Conservation (phyloP, 2,113 vertebrate species). For the Bufo bufo region DNA sequence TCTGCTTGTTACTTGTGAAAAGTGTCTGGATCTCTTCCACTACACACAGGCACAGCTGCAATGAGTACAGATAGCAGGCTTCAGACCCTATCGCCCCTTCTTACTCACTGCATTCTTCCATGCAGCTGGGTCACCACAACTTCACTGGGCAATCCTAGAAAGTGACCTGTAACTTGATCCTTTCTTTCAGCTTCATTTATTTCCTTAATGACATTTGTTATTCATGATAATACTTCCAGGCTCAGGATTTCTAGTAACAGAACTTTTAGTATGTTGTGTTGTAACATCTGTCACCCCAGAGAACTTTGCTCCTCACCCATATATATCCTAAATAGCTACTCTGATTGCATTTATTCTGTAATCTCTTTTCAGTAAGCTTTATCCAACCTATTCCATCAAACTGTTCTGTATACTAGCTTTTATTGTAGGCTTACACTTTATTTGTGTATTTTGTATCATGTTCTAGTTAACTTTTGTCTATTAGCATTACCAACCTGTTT, state of each 20-base stretch:
- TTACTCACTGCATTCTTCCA: not conserved
- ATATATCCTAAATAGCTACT: not conserved
- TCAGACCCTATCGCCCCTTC: not conserved
- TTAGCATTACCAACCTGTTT: too few relatives aligned
- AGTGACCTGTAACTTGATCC: not conserved
- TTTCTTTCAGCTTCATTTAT: not conserved
- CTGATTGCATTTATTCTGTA: not conserved
- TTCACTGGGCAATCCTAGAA: slow-evolving; percentile 1
- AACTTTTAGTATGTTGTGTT: not conserved
- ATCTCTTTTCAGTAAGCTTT: not conserved
- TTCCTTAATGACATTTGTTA: not conserved
- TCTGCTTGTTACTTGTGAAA: not conserved
- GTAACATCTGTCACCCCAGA: not conserved
- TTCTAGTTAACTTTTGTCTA: too few relatives aligned
- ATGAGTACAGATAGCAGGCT: not conserved
- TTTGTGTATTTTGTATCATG: not conserved
- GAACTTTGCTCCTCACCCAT: not conserved
- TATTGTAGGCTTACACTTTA: not conserved
- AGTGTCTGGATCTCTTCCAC: slow-evolving; percentile 15
- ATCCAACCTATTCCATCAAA: not conserved
- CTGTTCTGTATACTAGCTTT: not conserved
- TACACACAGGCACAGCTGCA: slow-evolving; percentile 10
- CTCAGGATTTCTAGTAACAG: not conserved
- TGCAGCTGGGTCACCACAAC: slow-evolving; percentile 21
- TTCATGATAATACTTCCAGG: not conserved